These are phyloP conservation scores for Neoascia interrupta DNA, from an alignment of 2,888 invertebrate genomes.

Conservation along the genomic window DNA sequence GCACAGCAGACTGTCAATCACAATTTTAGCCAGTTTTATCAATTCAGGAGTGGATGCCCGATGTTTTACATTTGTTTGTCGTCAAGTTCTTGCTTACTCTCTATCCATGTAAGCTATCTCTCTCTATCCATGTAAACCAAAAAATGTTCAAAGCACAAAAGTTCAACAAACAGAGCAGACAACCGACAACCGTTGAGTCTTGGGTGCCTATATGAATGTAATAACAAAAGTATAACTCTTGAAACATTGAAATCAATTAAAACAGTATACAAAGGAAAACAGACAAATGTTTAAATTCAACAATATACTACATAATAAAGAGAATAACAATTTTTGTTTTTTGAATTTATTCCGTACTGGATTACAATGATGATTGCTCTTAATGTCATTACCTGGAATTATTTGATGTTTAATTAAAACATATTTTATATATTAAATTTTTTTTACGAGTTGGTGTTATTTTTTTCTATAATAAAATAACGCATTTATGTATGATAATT, in stretches of 20 bases:
- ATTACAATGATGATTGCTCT: constrained; percentile 46
- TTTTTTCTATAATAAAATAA: constrained; percentile 18
- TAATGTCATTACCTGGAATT: constrained; percentile 32
- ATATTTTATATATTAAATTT: not conserved
- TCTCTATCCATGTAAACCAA: not conserved
- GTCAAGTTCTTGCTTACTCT: too few relatives aligned
- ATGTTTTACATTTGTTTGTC: too few relatives aligned
- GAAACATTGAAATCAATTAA: constrained; percentile 13
- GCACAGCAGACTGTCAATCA: too few relatives aligned
- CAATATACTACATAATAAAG: constrained; percentile 8
- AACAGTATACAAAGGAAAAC: not conserved
- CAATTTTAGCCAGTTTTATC: too few relatives aligned
- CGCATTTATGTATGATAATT: constrained; percentile 18
- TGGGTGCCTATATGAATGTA: too few relatives aligned
- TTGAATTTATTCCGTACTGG: constrained; percentile 33
- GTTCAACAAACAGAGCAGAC: too few relatives aligned
- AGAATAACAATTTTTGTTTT: constrained; percentile 22
- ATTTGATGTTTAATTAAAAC: constrained; percentile 25
- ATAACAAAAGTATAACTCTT: too few relatives aligned
- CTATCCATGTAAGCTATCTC: too few relatives aligned
- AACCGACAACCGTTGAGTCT: not conserved
- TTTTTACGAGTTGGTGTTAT: constrained; percentile 29
- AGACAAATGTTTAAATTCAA: constrained; percentile 4
- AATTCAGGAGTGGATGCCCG: too few relatives aligned
- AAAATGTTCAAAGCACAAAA: not conserved